Evolutionary conservation across 2,797 vertebrate species (phyloP), one percentile per base, ranked within the genome.

Genomic region (Clarias laeviceps): DNA sequence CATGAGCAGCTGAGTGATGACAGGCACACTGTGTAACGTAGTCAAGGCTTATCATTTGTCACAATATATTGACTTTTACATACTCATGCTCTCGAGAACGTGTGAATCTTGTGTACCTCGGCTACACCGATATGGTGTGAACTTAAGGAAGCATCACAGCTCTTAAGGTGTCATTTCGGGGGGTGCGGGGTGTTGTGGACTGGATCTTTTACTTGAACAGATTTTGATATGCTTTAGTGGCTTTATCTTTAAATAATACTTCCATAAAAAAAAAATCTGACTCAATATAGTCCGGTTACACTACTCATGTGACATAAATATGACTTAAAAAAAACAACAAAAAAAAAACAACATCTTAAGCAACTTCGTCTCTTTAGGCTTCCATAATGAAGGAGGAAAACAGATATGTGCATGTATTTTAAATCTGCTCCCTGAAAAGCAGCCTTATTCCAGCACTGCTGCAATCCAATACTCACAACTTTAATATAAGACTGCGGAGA

Each of bases 391-490:
- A 59, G 29, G 22, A 32, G 4, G 15, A 29, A 32, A 32, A 22
- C 24, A 6, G 7, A 24, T 17, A 61, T 37, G 20, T n/a, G 61
- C 24, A 80, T 65, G 34, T 24, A 80, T 27, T 81, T 82, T 69
- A 34, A 69, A 72, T 54, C 29, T 32, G 72, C 54, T 37, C n/a
- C 20, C 17, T 83, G 37, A 50, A 84, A 84, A 62, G 29, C 40
- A 68, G 29, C 50, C 40, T 24, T 57, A 66, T 84, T 76, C 27
- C 45, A 78, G 20, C 7, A 66, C 56, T 50, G 27, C 61, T 40
- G 61, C 20, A 64, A 64, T 74, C 72, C 29, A 65, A 84, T 18
- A 74, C 68, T 57, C 8, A 81, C 29, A 81, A 14, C 20, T 80
- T 61, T 73, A 73, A 56, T 32, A 72, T 62, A 32, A 15, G 0